A percentile compares a stretch with the other conserved stretches of the same genome.
Evolutionary conservation across 2,888 invertebrate species (phyloP).

Genomic region (Fragum sueziense): DNA sequence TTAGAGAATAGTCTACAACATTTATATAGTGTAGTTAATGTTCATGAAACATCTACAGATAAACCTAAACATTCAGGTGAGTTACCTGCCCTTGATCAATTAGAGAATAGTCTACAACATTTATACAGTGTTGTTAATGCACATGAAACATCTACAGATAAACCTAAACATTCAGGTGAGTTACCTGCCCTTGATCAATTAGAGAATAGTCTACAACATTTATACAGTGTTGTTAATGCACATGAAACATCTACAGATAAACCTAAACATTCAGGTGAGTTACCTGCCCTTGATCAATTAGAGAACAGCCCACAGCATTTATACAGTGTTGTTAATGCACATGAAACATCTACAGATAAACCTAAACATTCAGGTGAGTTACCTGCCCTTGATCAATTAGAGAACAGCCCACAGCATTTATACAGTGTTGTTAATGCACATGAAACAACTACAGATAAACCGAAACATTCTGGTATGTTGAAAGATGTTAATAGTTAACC

Average conservation of each 20-base stretch:
- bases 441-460: background rate
- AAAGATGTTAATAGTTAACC: too few relatives aligned
- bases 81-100: slow-evolving; percentile 65
- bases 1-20: slow-evolving; percentile 60
- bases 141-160: background rate
- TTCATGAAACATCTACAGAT: too few relatives aligned
- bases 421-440: slow-evolving; percentile 20
- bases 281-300: slow-evolving; percentile 65
- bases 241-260: background rate
- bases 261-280: slow-evolving; percentile 35
- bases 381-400: slow-evolving; percentile 65
- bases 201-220: slow-evolving; percentile 55
- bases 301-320: slow-evolving; percentile 57
- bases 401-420: slow-evolving; percentile 56
- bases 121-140: slow-evolving; percentile 30
- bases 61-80: slow-evolving; percentile 29
- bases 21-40: background rate
- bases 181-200: slow-evolving; percentile 67
- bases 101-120: slow-evolving; percentile 59
- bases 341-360: background rate
- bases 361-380: slow-evolving; percentile 53
- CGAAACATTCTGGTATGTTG: slow-evolving; percentile 33
- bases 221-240: slow-evolving; percentile 28
- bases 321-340: slow-evolving; percentile 20
- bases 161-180: slow-evolving; percentile 46